phyloP scores from a whole-genome alignment of 2,797 vertebrate species.

The Cyprinodon diabolis region DNA sequence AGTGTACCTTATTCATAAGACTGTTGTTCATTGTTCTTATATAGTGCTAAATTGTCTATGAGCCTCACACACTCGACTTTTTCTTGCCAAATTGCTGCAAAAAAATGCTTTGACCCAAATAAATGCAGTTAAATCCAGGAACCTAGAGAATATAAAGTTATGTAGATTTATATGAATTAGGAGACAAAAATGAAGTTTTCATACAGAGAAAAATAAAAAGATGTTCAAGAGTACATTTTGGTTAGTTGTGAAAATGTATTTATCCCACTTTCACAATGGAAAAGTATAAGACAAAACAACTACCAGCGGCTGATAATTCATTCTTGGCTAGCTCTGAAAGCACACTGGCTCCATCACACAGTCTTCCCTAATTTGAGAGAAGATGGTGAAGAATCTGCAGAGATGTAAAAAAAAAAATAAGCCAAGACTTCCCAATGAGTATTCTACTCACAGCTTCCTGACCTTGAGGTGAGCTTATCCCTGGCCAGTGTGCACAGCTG shows the following conservation, averaged over 20 bases:
- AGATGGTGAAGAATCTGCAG: conserved; percentile 63
- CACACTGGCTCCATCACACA: conserved; percentile 34
- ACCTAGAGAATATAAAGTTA: neutral
- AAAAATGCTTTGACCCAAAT: conserved; percentile 9
- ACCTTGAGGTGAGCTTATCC: conserved; percentile 83
- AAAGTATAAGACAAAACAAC: conserved; percentile 20
- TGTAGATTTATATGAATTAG: neutral
- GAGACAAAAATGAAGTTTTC: neutral
- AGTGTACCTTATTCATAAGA: conserved; percentile 20
- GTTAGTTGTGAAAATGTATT: conserved; percentile 13
- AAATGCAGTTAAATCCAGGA: conserved; percentile 19
- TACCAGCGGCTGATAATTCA: conserved; percentile 27
- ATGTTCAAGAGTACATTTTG: conserved; percentile 1
- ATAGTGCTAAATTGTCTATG: conserved; percentile 4
- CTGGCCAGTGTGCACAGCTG: conserved; percentile 70
- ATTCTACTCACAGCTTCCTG: conserved; percentile 82
- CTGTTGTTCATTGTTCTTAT: conserved; percentile 22
- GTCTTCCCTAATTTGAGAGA: conserved; percentile 58
- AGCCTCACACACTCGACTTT: conserved; percentile 38
- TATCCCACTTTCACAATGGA: conserved; percentile 8
- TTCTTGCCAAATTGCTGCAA: neutral
- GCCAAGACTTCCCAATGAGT: conserved; percentile 76
- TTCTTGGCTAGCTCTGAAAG: conserved; percentile 34
- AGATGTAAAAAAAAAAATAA: conserved; percentile 64
- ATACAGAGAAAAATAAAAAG: neutral